Conservation (phyloP, 2,797 vertebrate species). For the Cynodonichthys magdalenae region DNA sequence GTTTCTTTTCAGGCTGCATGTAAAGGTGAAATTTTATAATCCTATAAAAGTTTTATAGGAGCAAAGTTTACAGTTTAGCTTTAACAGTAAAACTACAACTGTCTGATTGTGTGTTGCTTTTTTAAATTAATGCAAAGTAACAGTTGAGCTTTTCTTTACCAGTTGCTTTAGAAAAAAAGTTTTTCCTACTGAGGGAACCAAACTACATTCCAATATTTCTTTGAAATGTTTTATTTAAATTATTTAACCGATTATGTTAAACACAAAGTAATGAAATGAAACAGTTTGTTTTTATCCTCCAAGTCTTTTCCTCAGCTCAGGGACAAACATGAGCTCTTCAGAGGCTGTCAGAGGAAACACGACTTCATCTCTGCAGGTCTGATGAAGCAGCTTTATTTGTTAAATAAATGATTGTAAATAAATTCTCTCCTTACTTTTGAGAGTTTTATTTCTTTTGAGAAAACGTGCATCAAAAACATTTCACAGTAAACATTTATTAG, state of each 20-base stretch:
- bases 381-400: not conserved
- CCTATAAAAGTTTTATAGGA: too few species aligned
- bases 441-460: not conserved
- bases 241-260: not conserved
- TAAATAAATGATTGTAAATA: not conserved
- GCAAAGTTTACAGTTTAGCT: too few species aligned
- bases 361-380: constrained; percentile 53
- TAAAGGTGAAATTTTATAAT: not conserved
- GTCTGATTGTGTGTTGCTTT: too few species aligned
- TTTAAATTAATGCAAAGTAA: too few species aligned
- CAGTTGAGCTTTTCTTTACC: too few species aligned
- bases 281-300: not conserved
- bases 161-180: not conserved
- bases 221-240: not conserved
- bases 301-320: not conserved
- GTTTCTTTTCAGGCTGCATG: not conserved
- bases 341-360: constrained; percentile 41
- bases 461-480: not conserved
- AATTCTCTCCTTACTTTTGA: not conserved
- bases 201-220: not conserved
- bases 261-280: not conserved
- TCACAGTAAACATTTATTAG: not conserved
- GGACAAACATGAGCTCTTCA: constrained; percentile 50
- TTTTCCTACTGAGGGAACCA: not conserved
- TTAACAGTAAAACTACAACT: too few species aligned